Conservation (phyloP, 2,888 invertebrate species). For the Tetrapedia diversipes region DNA sequence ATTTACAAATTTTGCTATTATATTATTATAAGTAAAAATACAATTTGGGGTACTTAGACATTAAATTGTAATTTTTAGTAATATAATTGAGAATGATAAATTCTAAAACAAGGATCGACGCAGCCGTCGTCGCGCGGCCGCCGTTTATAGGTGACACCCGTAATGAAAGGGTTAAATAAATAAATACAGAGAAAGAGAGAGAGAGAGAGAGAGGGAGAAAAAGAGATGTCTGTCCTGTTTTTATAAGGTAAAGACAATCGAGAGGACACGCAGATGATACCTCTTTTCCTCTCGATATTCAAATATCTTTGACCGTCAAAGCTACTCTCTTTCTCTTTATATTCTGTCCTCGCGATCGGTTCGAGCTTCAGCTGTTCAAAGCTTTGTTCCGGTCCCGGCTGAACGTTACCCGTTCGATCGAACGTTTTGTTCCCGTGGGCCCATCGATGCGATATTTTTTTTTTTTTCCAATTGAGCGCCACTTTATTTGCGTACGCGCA, state of each 20-base stretch:
- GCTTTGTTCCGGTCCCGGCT: background rate
- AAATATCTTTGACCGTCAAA: background rate
- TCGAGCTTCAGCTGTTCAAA: constrained; percentile 1
- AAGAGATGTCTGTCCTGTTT: constrained; percentile 24
- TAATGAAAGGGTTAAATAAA: too few relatives aligned
- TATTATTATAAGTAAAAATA: too few relatives aligned
- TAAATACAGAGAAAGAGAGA: too few relatives aligned
- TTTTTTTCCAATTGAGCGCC: too few relatives aligned
- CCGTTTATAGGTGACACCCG: too few relatives aligned
- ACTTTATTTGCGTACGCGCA: background rate
- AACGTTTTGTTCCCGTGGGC: background rate
- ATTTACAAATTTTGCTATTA: too few relatives aligned
- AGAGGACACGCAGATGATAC: background rate
- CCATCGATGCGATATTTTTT: background rate
- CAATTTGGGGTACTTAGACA: too few relatives aligned
- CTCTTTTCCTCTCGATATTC: constrained; percentile 3
- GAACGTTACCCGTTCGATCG: background rate
- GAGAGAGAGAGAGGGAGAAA: background rate
- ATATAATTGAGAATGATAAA: too few relatives aligned
- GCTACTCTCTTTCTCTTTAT: background rate
- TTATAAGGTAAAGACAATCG: constrained; percentile 13
- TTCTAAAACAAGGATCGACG: too few relatives aligned
- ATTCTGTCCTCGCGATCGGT: background rate
- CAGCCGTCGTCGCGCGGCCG: too few relatives aligned
- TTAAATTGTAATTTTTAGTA: too few relatives aligned